A percentile compares a stretch with the other conserved stretches of the same genome.
These are phyloP conservation scores for Amblyopsis rosae DNA, from an alignment of 2,113 vertebrate species.

Conservation along the genomic window DNA sequence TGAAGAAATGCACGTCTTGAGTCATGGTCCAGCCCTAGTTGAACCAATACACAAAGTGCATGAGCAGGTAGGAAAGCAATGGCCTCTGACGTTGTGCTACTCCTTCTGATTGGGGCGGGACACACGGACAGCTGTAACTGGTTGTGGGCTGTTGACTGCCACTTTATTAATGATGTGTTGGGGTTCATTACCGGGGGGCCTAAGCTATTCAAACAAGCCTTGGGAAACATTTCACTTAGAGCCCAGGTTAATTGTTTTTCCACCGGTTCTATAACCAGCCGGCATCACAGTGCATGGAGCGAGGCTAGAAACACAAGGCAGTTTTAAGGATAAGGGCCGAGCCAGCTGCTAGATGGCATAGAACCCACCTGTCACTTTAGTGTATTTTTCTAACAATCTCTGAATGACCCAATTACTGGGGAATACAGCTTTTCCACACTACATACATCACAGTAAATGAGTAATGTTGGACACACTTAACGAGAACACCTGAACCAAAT, in stretches of 20 bases:
- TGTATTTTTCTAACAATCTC: constrained; percentile 39
- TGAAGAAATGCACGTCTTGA: too few species aligned
- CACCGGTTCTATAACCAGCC: neutral
- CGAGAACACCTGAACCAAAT: neutral
- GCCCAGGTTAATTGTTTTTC: constrained; percentile 23
- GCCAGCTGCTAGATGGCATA: constrained; percentile 34
- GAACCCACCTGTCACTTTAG: constrained; percentile 46
- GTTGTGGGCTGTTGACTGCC: constrained; percentile 47
- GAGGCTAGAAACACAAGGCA: constrained; percentile 2
- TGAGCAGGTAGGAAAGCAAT: neutral
- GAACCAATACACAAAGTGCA: neutral
- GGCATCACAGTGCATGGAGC: constrained; percentile 11
- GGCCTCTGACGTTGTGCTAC: neutral
- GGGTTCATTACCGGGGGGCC: constrained; percentile 47
- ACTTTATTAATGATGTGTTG: constrained; percentile 67
- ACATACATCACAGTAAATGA: constrained; percentile 36
- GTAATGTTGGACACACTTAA: neutral
- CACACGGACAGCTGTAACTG: constrained; percentile 37
- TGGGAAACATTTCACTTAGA: constrained; percentile 60
- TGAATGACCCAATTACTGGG: constrained; percentile 36
- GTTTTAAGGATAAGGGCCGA: neutral
- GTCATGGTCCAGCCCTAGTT: neutral
- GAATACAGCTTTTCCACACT: constrained; percentile 23
- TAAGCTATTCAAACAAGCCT: constrained; percentile 32
- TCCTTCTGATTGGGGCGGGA: neutral